Evolutionary conservation across 2,888 invertebrate genomes (phyloP).

Genomic region (Odontocerum albicorne): DNA sequence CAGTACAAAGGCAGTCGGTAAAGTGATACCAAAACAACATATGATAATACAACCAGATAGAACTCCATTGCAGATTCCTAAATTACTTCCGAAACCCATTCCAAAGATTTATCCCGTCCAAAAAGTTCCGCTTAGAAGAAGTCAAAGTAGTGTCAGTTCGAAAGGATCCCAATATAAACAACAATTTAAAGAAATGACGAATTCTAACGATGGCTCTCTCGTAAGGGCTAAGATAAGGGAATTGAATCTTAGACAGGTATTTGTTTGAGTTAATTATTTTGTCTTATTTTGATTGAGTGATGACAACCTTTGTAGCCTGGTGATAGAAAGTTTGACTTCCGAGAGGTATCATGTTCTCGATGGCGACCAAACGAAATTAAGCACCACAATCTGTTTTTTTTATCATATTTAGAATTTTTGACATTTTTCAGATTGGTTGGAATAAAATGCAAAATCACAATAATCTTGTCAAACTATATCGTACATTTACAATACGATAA

Average conservation of each 20-base stretch:
- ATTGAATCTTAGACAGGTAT: slow-evolving; percentile 34
- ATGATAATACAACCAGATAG: slow-evolving; percentile 50
- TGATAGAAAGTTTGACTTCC: too few species aligned
- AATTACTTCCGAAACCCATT: slow-evolving; percentile 52
- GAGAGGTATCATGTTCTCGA: too few species aligned
- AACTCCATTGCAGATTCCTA: slow-evolving; percentile 55
- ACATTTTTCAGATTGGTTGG: too few species aligned
- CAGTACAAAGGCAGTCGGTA: slow-evolving; percentile 10
- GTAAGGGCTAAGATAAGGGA: slow-evolving; percentile 34
- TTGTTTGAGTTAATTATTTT: slow-evolving; percentile 16
- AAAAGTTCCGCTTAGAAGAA: slow-evolving; percentile 37
- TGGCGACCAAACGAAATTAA: too few species aligned
- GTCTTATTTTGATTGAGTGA: too few species aligned
- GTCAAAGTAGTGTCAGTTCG: slow-evolving; percentile 32
- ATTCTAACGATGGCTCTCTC: slow-evolving; percentile 27
- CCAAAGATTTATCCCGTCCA: slow-evolving; percentile 47
- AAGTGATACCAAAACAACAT: slow-evolving; percentile 50
- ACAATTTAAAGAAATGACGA: slow-evolving; percentile 16
- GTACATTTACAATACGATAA: too few species aligned
- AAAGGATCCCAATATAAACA: slow-evolving; percentile 28
- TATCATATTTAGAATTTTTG: too few species aligned
- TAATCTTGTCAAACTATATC: too few species aligned
- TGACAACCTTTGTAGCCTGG: not conserved
- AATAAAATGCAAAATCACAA: too few species aligned
- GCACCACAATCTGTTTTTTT: too few species aligned